Evolutionary conservation across 2,113 vertebrate species (phyloP), one percentile per base, ranked within the genome.

Genomic region (Dromiciops gliroides): DNA sequence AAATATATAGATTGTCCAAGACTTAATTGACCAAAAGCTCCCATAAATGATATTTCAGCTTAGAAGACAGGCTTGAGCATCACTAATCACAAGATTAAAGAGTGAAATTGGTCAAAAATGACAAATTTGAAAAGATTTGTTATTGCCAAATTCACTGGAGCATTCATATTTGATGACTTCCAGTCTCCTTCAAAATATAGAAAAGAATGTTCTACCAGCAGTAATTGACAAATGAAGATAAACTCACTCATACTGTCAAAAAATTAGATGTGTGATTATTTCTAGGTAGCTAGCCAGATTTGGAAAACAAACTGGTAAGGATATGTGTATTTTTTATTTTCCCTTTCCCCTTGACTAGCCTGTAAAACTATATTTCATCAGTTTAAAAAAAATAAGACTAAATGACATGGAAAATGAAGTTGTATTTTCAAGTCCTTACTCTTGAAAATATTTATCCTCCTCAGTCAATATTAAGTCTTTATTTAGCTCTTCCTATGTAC

Each of bases 161-260:
- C 31, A 31, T 92, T 93, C 83, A 88, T 93, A 91, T 93, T 96
- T 96, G 97, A 98, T 97, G 96, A 97, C 92, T 97, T 98, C 95
- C 95, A 97, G 89, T 90, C 52, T 94, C 92, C 92, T 96, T 97
- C 91, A 92, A 95, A 97, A 97, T 95, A 91, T 93, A 94, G 95
- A 97, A 92, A 95, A 96, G 94, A 95, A 90, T 96, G 89, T 96
- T 97, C 94, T 96, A 97, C 93, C 95, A 97, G 95, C 91, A 95
- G 53, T 95, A 96, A 97, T 93, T 96, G 91, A 94, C 95, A 98
- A 97, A 98, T 98, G 97, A 97, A 97, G 95, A 97, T 94, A 96
- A 95, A 90, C 23, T 95, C 93, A 94, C 95, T 95, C 50, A 89
- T 50, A 47, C 90, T 96, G 90, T 95, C 94, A 98, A 95, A 97